Evolutionary conservation across 2,797 vertebrate genomes (phyloP), one percentile per base, ranked within the genome.

Genomic region (Calcarius lapponicus): DNA sequence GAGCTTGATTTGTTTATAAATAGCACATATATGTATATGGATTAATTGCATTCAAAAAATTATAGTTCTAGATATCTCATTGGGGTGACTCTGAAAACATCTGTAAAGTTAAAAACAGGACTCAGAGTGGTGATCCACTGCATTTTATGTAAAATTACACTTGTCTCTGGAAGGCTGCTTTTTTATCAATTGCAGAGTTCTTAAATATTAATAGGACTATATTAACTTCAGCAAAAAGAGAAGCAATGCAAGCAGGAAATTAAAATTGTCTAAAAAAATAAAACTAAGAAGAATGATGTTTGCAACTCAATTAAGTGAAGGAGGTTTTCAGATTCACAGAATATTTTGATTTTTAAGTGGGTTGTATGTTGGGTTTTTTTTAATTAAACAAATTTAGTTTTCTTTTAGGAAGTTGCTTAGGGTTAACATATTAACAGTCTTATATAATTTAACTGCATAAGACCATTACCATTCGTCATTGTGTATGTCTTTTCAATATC

Each of bases 141-240:
- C 1, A 47, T 36, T 80, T 87, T 47, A 48, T 43, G 6, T 9
- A 80, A 36, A 73, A 78, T 40, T 26, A 14, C 16, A 2, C 12
- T 76, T 66, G 1, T 40, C 1, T 51, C 11, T 57, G 7, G 14
- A 4, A 88, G 10, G 11, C 1, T 42, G 12, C 0, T 24, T 36
- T 70, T 66, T 87, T 28, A 70, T 56, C 11, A 71, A 0, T 67
- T 74, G 4, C 13, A 38, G 16, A 51, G 38, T 60, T 86, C 45
- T 65, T 86, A 48, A n/a, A 64, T 53, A 60, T 74, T 51, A 48
- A 50, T 58, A 26, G 7, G 3, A 73, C 66, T 40, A 42, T 20
- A 47, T 73, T 42, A 79, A 71, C 5, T 88, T 80, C 17, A 71
- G 5, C 7, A 18, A 25, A 28, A 62, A 10, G 50, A 67, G 54